Conservation (phyloP, 2,113 vertebrate species). For the Copsychus sechellarum region DNA sequence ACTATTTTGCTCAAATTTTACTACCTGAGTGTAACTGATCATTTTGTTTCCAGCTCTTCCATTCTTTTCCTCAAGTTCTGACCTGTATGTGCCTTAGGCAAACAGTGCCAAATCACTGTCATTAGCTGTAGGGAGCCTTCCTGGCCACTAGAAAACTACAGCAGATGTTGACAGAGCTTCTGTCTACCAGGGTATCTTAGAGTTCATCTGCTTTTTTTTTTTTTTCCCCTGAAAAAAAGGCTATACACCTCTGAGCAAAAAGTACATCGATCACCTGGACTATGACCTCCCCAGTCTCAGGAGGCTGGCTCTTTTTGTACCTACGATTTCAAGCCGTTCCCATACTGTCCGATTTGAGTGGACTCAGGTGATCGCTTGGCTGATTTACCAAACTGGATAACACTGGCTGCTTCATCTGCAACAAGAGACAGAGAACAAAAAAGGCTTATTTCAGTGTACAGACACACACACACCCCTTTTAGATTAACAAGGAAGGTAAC, state of each 20-base stretch:
- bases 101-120: background rate
- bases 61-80: background rate
- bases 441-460: background rate
- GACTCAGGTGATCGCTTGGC: slow-evolving; percentile 94
- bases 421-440: background rate
- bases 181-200: background rate
- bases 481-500: background rate
- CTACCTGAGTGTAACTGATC: background rate
- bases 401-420: slow-evolving; percentile 92
- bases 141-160: background rate
- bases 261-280: background rate
- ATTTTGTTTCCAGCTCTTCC: background rate
- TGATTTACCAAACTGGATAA: slow-evolving; percentile 98
- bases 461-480: background rate
- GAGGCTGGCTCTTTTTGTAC: slow-evolving; percentile 60
- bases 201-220: background rate
- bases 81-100: background rate
- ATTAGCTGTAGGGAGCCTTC: background rate
- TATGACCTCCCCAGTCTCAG: background rate
- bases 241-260: background rate
- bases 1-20: background rate
- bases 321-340: slow-evolving; percentile 98
- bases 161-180: background rate
- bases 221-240: background rate
- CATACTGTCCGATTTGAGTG: slow-evolving; percentile 97